Base-by-base conservation (phyloP, 2,888 invertebrate genomes). In the Ernsta delagoae region DNA sequence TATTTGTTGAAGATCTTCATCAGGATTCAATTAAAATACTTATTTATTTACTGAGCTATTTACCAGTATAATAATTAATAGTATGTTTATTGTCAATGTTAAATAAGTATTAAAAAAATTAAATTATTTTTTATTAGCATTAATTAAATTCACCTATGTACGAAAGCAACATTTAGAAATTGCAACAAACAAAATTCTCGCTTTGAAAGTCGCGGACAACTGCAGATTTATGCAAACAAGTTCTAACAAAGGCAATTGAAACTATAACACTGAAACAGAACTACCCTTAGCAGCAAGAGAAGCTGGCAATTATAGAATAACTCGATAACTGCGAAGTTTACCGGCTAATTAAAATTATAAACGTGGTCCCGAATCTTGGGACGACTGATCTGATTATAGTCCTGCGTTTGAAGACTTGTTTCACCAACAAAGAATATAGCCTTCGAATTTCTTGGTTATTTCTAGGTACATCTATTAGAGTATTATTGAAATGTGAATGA, bases 271-370 rank as follows among this genome's bases (percentile, higher is more conserved):
- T 4, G 43, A 43, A 43, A 43, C 43, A 43, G 45, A 45, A 45
- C 45, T 45, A 45, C 45, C n/a, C 45, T n/a, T 45, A 12, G 16
- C 61, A 34, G 50, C 61, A 39, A 50, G 36, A 24, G 50, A 11
- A 12, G 48, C 8, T 24, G 50, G 24, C 60, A 61, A 67, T 66
- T 60, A 50, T 54, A 43, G 45, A 61, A 59, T 73, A 76, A 73
- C 53, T 59, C 59, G 72, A 67, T 70, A 63, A 69, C 63, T 41
- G 41, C 4, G 43, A 48, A 77, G 74, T 79, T 79, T 71, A 66
- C 70, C 74, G 78, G 78, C 77, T 81, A 79, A 83, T 83, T 83
- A 79, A 81, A 82, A 82, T 82, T 82, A 81, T 82, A 81, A 83
- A 82, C 79, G 78, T 77, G 75, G 74, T 72, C 72, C 9, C 72